phyloP scores from a whole-genome alignment of 1,140 invertebrate species.

The Thaumatotibia leucotreta region DNA sequence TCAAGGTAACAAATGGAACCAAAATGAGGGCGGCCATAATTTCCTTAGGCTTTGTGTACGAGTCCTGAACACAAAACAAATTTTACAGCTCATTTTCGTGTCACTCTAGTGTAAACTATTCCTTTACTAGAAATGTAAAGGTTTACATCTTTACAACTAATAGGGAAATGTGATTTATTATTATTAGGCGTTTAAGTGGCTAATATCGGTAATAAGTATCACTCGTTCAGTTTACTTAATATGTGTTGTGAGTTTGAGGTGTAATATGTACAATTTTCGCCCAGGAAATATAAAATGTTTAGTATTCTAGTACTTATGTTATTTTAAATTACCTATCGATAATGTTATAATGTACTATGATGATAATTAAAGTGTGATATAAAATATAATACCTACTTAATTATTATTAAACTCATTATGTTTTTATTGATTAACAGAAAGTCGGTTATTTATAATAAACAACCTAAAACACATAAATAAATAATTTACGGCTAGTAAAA shows the following conservation, averaged over 20 bases:
- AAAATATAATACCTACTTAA: background rate
- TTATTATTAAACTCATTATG: background rate
- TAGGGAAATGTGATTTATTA: background rate
- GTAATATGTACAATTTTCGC: background rate
- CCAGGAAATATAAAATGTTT: background rate
- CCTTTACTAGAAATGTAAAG: background rate
- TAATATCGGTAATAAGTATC: no score
- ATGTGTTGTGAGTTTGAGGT: background rate
- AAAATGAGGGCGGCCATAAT: no score
- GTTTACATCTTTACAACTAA: background rate
- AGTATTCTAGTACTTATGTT: background rate
- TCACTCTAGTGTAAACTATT: background rate
- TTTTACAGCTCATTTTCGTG: slow-evolving; percentile 13
- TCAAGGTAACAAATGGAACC: no score
- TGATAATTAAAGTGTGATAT: background rate
- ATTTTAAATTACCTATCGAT: background rate
- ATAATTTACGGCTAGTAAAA: background rate
- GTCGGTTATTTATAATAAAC: no score
- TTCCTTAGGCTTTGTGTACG: no score
- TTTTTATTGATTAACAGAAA: background rate
- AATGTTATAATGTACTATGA: background rate
- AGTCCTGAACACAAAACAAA: background rate
- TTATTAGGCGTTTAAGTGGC: background rate
- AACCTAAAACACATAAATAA: background rate
- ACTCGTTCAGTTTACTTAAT: background rate